Evolutionary conservation across 2,113 vertebrate genomes (phyloP).

Genomic region (Ptychochromis oligacanthus): DNA sequence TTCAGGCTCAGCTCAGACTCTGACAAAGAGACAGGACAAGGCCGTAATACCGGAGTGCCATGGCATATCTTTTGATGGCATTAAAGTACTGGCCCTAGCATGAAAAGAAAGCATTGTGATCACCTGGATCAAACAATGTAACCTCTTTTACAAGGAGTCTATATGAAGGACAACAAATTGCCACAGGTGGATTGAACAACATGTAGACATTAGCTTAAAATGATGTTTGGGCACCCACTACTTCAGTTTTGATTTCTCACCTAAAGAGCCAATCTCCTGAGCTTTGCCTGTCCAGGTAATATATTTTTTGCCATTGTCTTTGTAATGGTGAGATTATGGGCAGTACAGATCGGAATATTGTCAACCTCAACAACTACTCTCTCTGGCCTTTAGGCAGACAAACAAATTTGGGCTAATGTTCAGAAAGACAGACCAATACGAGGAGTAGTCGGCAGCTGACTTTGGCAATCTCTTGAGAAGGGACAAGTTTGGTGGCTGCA

Average conservation of each 20-base stretch:
- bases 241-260: background rate
- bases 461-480: slow-evolving; percentile 21
- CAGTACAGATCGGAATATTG: background rate
- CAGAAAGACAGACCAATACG: background rate
- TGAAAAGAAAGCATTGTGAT: background rate
- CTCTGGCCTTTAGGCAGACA: background rate
- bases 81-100: background rate
- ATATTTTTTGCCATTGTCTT: background rate
- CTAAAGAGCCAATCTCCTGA: background rate
- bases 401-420: background rate
- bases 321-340: background rate
- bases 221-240: background rate
- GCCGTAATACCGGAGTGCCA: background rate
- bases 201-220: background rate
- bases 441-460: background rate
- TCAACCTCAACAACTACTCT: background rate
- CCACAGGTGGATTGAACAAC: accelerated
- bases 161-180: background rate
- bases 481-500: background rate
- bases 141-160: background rate
- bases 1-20: background rate
- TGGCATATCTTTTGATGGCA: background rate
- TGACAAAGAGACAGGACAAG: background rate
- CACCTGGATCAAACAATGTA: background rate
- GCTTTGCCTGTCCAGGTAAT: background rate